These are phyloP conservation scores for Trypoxylon attenuatum DNA, from an alignment of 2,888 invertebrate species.

Conservation along the genomic window DNA sequence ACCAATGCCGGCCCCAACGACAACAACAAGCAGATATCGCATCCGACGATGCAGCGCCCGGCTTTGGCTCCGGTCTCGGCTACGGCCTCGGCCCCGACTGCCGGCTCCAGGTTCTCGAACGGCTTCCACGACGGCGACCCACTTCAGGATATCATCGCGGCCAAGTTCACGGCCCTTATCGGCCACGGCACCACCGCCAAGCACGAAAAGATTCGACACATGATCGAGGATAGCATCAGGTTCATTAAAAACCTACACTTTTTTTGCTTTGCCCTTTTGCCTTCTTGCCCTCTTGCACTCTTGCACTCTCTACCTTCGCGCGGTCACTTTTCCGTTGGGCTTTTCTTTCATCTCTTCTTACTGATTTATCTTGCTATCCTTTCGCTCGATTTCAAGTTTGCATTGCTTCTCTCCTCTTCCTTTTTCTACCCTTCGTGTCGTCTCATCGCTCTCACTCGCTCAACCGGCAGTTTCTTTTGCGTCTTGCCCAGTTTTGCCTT, in stretches of 20 bases:
- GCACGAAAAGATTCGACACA: slow-evolving; percentile 77
- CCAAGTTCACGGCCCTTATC: slow-evolving; percentile 62
- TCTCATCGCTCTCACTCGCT: background rate
- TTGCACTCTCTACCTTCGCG: background rate
- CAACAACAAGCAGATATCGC: slow-evolving; percentile 28
- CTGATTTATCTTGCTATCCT: background rate
- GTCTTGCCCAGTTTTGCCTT: background rate
- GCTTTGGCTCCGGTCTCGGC: no score
- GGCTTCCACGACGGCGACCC: slow-evolving; percentile 67
- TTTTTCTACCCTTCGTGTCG: background rate
- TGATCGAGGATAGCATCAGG: slow-evolving; percentile 81
- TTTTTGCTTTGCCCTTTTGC: background rate
- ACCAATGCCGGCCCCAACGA: slow-evolving; percentile 40
- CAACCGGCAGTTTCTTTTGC: background rate
- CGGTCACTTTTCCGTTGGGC: background rate
- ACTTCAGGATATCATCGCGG: slow-evolving; percentile 67
- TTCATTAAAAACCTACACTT: slow-evolving; percentile 61
- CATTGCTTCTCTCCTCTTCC: background rate
- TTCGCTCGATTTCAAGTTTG: background rate
- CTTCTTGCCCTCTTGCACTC: background rate
- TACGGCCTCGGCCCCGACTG: no score
- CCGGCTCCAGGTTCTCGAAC: slow-evolving; percentile 57
- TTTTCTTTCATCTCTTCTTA: background rate
- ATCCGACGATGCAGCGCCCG: slow-evolving; percentile 7
- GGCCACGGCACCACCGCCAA: slow-evolving; percentile 61